Percentiles rank a stretch among this genome's conserved stretches.
Evolutionary conservation across 2,888 invertebrate species (phyloP).

Genomic region (Drosophila demipolita): DNA sequence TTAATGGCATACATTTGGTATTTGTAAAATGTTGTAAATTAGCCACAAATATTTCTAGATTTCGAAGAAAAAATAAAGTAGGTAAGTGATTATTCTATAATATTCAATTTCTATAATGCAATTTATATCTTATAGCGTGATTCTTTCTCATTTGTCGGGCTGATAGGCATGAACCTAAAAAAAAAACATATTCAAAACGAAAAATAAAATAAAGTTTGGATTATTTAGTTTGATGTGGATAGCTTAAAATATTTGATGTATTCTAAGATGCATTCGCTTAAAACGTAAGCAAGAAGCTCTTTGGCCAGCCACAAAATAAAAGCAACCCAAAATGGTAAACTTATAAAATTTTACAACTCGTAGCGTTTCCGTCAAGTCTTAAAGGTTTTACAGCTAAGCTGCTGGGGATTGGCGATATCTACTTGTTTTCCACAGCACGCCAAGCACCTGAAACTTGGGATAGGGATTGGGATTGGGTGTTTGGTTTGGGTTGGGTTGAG

Average conservation of each 20-base stretch:
- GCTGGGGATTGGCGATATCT: constrained; percentile 53
- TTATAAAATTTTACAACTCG: constrained; percentile 76
- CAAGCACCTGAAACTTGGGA: constrained; percentile 42
- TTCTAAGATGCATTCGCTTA: constrained; percentile 16
- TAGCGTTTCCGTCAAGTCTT: constrained; percentile 72
- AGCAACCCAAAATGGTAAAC: constrained; percentile 58
- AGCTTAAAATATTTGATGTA: not conserved
- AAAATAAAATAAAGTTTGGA: not conserved
- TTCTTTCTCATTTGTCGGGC: not conserved
- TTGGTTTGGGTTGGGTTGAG: constrained; percentile 4
- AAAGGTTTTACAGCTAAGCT: constrained; percentile 76
- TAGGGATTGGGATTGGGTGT: not conserved
- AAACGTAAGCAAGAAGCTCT: constrained; percentile 21
- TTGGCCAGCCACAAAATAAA: constrained; percentile 57
- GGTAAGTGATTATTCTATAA: not conserved
- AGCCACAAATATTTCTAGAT: not conserved
- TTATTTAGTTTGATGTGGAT: not conserved
- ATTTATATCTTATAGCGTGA: not conserved
- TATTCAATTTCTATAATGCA: not conserved
- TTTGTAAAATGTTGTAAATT: not conserved
- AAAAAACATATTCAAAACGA: not conserved
- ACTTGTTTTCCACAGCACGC: constrained; percentile 21
- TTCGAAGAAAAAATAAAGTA: not conserved
- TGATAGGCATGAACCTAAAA: not conserved
- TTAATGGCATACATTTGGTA: not conserved